Evolutionary conservation across 2,113 vertebrate genomes (phyloP).

Genomic region (Acanthochromis polyacanthus): DNA sequence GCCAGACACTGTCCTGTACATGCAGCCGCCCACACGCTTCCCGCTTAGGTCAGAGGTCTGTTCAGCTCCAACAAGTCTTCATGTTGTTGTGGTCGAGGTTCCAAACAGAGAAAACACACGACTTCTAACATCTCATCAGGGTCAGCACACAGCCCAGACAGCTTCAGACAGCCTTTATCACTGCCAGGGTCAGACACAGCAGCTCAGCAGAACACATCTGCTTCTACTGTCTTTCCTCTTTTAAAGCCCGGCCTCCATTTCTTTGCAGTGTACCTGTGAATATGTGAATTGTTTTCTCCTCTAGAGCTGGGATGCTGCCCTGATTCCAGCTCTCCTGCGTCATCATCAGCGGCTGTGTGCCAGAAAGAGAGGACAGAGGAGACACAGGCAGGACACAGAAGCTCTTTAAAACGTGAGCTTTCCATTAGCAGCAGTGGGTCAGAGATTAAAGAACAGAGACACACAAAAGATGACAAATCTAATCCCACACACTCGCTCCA

Average conservation of each 20-base stretch:
- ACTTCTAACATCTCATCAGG: background rate
- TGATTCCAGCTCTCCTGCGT: slow-evolving; percentile 58
- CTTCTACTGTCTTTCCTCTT: background rate
- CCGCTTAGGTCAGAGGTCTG: slow-evolving; percentile 53
- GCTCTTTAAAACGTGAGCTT: slow-evolving; percentile 41
- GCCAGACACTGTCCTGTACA: slow-evolving; percentile 44
- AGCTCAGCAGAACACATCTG: slow-evolving; percentile 7
- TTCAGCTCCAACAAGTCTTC: slow-evolving; percentile 38
- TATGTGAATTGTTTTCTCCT: background rate
- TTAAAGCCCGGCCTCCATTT: background rate
- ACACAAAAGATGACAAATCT: slow-evolving; percentile 45
- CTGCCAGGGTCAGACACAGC: background rate
- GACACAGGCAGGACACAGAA: slow-evolving; percentile 44
- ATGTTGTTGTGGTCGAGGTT: slow-evolving; percentile 31
- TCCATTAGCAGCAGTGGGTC: slow-evolving; percentile 34
- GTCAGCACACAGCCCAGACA: background rate
- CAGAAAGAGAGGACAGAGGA: slow-evolving; percentile 56
- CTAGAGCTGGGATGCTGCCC: slow-evolving; percentile 3
- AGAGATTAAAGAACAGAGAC: slow-evolving; percentile 35
- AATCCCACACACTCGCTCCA: background rate
- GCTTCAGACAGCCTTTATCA: slow-evolving; percentile 3
- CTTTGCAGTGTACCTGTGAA: background rate
- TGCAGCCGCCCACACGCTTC: slow-evolving; percentile 27
- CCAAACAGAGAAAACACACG: slow-evolving; percentile 2
- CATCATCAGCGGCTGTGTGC: slow-evolving; percentile 68